phyloP scores from a whole-genome alignment of 1,140 invertebrate species.

The Sycophaga agraensis region DNA sequence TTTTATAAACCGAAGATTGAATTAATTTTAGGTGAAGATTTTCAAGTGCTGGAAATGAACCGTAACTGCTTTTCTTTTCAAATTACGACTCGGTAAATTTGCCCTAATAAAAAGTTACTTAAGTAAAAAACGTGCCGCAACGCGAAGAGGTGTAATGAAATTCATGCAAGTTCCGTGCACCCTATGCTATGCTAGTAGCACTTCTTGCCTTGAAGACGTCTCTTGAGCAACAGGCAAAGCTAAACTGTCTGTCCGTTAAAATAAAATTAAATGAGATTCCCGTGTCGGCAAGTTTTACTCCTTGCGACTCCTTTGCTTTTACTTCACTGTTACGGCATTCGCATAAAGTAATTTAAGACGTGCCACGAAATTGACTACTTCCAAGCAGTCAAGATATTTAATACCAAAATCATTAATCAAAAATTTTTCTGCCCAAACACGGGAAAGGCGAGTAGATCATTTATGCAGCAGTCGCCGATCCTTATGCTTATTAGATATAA shows the following conservation, averaged over 20 bases:
- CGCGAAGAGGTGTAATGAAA: conserved; percentile 10
- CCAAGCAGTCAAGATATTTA: too few species aligned
- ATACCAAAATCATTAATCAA: too few species aligned
- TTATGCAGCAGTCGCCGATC: too few species aligned
- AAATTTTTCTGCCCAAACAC: too few species aligned
- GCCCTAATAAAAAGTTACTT: conserved; percentile 8
- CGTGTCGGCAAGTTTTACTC: conserved; percentile 12
- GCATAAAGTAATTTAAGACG: conserved; percentile 19
- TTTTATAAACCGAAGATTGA: neutral
- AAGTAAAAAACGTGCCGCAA: neutral
- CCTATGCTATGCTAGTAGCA: neutral
- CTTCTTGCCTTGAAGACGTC: neutral
- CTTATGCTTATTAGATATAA: too few species aligned
- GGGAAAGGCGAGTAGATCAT: too few species aligned
- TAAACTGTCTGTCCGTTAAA: conserved; percentile 17
- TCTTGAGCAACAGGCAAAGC: conserved; percentile 21
- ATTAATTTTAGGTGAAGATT: neutral
- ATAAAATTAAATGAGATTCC: conserved; percentile 28
- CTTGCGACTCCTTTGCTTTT: neutral
- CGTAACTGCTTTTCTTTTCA: neutral
- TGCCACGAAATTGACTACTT: too few species aligned
- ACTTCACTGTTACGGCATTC: conserved; percentile 11
- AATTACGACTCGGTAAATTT: neutral
- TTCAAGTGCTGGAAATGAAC: neutral
- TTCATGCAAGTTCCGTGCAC: conserved; percentile 8